These are phyloP conservation scores for Autographa pulchrina DNA, from an alignment of 2,888 invertebrate genomes.

Conservation along the genomic window DNA sequence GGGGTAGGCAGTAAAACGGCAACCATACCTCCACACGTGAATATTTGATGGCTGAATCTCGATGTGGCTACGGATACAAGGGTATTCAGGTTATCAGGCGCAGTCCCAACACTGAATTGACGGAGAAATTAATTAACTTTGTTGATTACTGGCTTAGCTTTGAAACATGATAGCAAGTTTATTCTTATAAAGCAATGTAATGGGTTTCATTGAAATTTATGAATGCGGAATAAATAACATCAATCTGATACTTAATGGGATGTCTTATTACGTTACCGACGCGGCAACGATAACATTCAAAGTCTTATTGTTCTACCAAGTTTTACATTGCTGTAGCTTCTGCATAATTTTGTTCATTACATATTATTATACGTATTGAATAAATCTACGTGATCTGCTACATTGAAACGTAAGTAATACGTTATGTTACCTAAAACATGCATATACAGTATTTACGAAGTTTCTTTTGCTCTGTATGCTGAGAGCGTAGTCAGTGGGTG, in stretches of 20 bases:
- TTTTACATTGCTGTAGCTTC: neutral
- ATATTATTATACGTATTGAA: conserved; percentile 1
- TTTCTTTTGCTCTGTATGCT: conserved; percentile 33
- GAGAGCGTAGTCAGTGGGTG: conserved; percentile 38
- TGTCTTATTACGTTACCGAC: conserved; percentile 30
- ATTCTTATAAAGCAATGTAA: conserved; percentile 48
- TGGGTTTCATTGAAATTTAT: conserved; percentile 62
- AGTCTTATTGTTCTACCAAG: conserved; percentile 3
- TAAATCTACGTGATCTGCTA: conserved; percentile 5
- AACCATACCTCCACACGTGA: conserved; percentile 86
- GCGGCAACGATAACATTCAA: conserved; percentile 6
- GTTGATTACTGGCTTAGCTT: conserved; percentile 65
- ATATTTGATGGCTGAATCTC: conserved; percentile 88
- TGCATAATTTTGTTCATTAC: neutral
- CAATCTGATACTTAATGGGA: conserved; percentile 19
- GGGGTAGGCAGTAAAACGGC: conserved; percentile 82
- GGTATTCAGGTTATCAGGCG: conserved; percentile 70
- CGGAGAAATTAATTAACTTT: conserved; percentile 66
- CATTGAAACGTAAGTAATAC: neutral
- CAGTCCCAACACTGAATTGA: conserved; percentile 61
- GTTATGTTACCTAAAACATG: conserved; percentile 21
- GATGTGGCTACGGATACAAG: conserved; percentile 77
- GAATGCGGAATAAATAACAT: conserved; percentile 35
- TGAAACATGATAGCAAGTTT: conserved; percentile 59
- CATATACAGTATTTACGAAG: conserved; percentile 24